Base-by-base conservation (phyloP, 2,113 vertebrate genomes). In the Periophthalmus modestus region DNA sequence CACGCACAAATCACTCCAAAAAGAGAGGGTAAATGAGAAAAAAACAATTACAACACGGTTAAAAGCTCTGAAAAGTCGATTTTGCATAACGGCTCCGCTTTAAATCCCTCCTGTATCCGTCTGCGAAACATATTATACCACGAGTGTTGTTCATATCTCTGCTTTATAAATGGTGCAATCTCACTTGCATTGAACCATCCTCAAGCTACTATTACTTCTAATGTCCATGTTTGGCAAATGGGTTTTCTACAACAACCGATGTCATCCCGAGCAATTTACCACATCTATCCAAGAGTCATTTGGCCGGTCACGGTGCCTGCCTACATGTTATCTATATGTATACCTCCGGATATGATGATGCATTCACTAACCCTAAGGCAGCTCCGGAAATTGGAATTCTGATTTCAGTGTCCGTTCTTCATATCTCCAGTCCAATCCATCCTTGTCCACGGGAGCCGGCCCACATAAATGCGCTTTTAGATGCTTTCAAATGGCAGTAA, bases 301-400 rank as follows among this genome's bases (percentile, higher is more conserved):
- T 3, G 19, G 62, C 34, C 3, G 62, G 62, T 65, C 34, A 43
- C 34, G 34, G 34, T 43, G 34, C 15, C 18, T 65, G 62, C 34
- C 24, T n/a, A 65, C 10, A 65, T 19, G 18, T 39, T 65, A 65
- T 65, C 62, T 65, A 65, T 43, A 65, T 39, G 34, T 65, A n/a
- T 43, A n/a, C 19, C 18, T 39, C 62, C 33, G 18, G 62, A 43
- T 39, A 21, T 43, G 18, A 65, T 43, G 33, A 65, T n/a, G 34
- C 62, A 39, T 65, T n/a, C 34, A 5, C 3, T 12, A 65, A 65
- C 62, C 62, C 62, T 39, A 65, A 65, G 62, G 62, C 34, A 11
- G 62, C 18, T 43, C 1, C 34, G 62, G 62, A 65, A 43, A 65
- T 65, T 65, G 62, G 19, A 65, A 65, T 39, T n/a, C 9, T 65